Conservation (phyloP, 2,797 vertebrate genomes). For the Limnodromus scolopaceus region DNA sequence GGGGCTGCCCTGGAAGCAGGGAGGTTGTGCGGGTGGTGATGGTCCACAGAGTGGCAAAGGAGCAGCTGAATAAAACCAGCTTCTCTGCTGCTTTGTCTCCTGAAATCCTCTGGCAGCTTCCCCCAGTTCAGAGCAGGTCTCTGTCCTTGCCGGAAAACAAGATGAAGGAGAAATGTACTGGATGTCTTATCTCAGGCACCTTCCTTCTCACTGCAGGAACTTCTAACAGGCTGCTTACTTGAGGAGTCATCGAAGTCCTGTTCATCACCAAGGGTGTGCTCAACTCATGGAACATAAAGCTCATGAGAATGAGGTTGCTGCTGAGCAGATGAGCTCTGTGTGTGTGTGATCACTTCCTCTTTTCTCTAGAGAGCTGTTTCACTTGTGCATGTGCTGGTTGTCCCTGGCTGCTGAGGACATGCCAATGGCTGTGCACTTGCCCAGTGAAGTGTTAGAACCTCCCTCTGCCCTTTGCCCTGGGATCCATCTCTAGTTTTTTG, state of each 20-base stretch:
- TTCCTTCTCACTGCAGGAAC: neutral
- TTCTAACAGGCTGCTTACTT: neutral
- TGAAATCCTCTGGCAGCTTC: neutral
- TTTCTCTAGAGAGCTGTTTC: neutral
- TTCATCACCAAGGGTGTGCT: neutral
- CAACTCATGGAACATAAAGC: neutral
- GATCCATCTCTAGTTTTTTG: neutral
- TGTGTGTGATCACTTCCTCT: neutral
- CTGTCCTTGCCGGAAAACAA: neutral
- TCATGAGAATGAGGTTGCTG: neutral
- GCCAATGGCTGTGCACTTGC: neutral
- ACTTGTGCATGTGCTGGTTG: neutral
- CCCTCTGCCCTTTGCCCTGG: neutral
- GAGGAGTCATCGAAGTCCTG: neutral
- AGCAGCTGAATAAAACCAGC: neutral
- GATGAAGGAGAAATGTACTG: accelerated
- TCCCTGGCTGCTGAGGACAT: neutral
- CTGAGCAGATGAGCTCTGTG: neutral
- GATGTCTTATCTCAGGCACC: neutral
- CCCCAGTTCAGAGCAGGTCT: neutral
- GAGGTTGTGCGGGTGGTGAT: neutral
- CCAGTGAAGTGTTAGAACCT: neutral
- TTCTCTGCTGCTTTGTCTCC: neutral
- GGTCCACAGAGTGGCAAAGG: neutral
- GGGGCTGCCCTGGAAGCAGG: too few relatives aligned